A percentile compares a stretch with the other conserved stretches of the same genome.
phyloP scores from a whole-genome alignment of 2,113 vertebrate species.

The Ophthalmolycus amberensis region DNA sequence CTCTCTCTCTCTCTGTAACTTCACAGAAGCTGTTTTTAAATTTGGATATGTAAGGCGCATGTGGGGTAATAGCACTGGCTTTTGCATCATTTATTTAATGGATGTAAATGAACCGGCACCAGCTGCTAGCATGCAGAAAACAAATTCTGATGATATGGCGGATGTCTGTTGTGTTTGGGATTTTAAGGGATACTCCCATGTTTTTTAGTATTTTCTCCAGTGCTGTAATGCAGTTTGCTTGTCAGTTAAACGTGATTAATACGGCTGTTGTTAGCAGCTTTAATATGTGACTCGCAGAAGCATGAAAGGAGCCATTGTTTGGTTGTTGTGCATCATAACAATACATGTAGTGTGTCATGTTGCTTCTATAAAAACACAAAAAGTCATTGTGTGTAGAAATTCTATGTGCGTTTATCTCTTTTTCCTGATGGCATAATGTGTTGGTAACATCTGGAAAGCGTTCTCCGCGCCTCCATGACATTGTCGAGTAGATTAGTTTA shows the following conservation, averaged over 20 bases:
- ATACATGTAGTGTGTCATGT: neutral
- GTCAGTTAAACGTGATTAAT: neutral
- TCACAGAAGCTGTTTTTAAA: slow-evolving; percentile 2
- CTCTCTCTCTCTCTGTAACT: neutral
- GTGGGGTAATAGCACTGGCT: neutral
- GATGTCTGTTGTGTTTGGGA: neutral
- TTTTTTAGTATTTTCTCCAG: neutral
- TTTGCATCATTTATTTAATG: slow-evolving; percentile 9
- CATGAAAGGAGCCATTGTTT: neutral
- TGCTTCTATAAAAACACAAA: neutral
- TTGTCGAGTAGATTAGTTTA: neutral
- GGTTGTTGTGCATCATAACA: neutral
- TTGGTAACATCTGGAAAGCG: neutral
- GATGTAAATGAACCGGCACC: neutral
- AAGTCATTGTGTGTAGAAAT: neutral
- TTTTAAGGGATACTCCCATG: neutral
- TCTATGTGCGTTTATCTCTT: neutral
- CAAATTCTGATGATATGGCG: neutral
- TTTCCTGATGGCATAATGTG: neutral
- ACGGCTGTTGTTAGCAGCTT: neutral
- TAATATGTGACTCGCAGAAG: neutral
- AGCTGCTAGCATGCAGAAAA: neutral
- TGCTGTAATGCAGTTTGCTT: neutral
- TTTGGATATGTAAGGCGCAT: neutral
- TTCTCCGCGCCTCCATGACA: neutral